Conservation (phyloP, 1,140 invertebrate genomes). For the Phenacoccus solenopsis region DNA sequence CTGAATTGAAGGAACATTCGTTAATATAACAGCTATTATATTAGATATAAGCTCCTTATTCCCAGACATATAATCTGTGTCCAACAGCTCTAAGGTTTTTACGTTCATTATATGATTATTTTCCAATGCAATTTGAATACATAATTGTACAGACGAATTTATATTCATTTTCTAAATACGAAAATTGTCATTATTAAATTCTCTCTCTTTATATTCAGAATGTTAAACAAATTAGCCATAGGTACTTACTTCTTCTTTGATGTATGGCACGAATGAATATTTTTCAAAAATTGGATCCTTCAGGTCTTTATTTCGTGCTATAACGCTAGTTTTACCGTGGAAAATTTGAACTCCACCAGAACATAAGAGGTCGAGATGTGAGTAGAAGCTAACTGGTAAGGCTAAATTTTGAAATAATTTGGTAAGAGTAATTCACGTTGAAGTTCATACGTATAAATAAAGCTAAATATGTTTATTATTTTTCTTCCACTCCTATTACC, state of each 20-base stretch:
- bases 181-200: too few relatives aligned
- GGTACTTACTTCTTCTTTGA: neutral
- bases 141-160: neutral
- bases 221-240: neutral
- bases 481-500: too few relatives aligned
- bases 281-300: conserved; percentile 61
- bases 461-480: too few relatives aligned
- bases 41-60: too few relatives aligned
- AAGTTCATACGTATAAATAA: neutral
- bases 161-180: neutral
- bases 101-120: neutral
- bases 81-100: neutral
- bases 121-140: neutral
- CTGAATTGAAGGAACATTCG: too few relatives aligned
- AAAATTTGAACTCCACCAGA: conserved; percentile 75
- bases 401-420: conserved; percentile 29
- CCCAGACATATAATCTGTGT: neutral
- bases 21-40: too few relatives aligned
- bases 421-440: neutral
- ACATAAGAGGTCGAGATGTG: conserved; percentile 56
- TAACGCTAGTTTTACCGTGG: conserved; percentile 74
- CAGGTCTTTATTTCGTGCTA: conserved; percentile 61
- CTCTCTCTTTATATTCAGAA: too few relatives aligned
- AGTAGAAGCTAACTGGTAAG: conserved; percentile 49
- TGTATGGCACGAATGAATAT: conserved; percentile 47